phyloP scores from a whole-genome alignment of 2,888 invertebrate species.

The Eristalis pertinax region DNA sequence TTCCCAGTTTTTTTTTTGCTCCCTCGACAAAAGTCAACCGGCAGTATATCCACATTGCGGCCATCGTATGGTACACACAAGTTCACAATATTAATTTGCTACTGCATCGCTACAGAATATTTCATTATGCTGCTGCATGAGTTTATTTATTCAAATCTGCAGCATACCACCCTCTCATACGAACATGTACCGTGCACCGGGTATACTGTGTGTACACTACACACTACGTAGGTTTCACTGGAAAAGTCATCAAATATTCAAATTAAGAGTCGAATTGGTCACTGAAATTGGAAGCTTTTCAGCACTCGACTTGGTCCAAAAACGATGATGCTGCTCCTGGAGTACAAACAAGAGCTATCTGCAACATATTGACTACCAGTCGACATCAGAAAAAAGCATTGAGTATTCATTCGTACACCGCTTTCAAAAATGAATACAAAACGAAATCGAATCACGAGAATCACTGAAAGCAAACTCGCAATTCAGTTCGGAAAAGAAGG shows the following conservation, averaged over 20 bases:
- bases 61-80: not conserved
- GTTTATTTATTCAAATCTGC: slow-evolving; percentile 65
- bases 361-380: slow-evolving; percentile 14
- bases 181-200: not conserved
- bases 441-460: not conserved
- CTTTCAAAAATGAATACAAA: not conserved
- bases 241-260: slow-evolving; percentile 71
- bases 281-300: slow-evolving; percentile 67
- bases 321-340: slow-evolving; percentile 41
- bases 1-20: not conserved
- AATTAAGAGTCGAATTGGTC: slow-evolving; percentile 72
- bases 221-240: slow-evolving; percentile 36
- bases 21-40: not conserved
- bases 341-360: slow-evolving; percentile 26
- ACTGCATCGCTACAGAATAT: slow-evolving; percentile 50
- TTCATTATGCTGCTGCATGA: slow-evolving; percentile 56
- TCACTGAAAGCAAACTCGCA: slow-evolving; percentile 26
- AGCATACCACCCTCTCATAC: not conserved
- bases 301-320: slow-evolving; percentile 18
- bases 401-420: slow-evolving; percentile 16
- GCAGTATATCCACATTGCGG: not conserved
- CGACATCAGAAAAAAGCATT: slow-evolving; percentile 48
- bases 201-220: slow-evolving; percentile 9
- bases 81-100: slow-evolving; percentile 36
- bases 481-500: slow-evolving; percentile 6